These are phyloP conservation scores for Strigops habroptila DNA, from an alignment of 2,113 vertebrate genomes.

Conservation along the genomic window DNA sequence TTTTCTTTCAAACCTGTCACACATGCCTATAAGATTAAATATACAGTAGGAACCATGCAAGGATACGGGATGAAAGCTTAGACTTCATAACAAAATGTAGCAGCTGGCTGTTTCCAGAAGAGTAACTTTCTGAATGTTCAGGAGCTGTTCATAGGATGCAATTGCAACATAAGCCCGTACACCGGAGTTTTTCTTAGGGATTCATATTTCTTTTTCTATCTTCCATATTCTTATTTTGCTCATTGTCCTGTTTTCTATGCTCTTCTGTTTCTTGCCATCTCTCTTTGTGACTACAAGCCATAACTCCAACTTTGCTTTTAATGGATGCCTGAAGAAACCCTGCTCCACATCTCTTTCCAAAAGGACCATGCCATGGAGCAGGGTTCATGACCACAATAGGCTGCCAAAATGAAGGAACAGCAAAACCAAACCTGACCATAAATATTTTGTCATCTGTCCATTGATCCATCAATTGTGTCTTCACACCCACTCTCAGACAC, in stretches of 20 bases:
- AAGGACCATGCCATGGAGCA: neutral
- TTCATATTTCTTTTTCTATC: neutral
- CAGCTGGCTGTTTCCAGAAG: neutral
- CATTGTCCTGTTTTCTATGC: neutral
- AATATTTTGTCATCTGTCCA: neutral
- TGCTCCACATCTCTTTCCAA: neutral
- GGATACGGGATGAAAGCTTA: neutral
- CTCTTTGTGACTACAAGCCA: neutral
- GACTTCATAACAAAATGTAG: neutral
- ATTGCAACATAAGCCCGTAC: neutral
- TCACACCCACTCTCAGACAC: neutral
- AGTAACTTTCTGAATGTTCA: neutral
- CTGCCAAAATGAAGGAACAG: neutral
- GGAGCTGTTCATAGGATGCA: neutral
- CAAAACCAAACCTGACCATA: neutral
- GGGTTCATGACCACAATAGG: neutral
- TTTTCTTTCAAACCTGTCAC: constrained; percentile 58
- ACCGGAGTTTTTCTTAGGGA: neutral
- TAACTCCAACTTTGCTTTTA: neutral
- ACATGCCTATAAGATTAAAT: constrained; percentile 34
- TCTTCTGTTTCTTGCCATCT: neutral
- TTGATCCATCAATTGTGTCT: neutral
- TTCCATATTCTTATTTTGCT: neutral
- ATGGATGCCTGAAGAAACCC: neutral
- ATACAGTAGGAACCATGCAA: neutral